Evolutionary conservation across 1,140 invertebrate species (phyloP).

Genomic region (Zaprionus taronus): DNA sequence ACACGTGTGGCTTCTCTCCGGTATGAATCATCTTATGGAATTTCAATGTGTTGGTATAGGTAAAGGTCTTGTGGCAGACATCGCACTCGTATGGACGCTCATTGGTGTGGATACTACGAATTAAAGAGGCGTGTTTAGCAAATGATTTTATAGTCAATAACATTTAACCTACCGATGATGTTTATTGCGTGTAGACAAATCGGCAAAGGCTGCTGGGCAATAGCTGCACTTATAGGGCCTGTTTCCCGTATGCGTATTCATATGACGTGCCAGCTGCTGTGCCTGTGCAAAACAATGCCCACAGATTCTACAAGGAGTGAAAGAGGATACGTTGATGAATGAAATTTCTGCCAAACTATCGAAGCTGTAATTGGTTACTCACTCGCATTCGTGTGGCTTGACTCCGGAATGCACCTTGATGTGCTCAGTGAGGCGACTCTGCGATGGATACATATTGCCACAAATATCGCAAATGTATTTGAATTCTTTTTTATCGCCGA

Average conservation of each 20-base stretch:
- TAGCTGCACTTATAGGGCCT: slow-evolving; percentile 89
- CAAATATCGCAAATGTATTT: slow-evolving; percentile 83
- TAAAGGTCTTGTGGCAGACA: slow-evolving; percentile 87
- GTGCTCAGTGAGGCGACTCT: slow-evolving; percentile 80
- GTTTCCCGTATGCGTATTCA: slow-evolving; percentile 82
- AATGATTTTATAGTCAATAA: not conserved
- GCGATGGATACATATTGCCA: slow-evolving; percentile 81
- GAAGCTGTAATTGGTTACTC: slow-evolving; percentile 30
- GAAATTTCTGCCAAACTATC: not conserved
- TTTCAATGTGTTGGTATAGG: slow-evolving; percentile 85
- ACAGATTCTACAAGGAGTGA: slow-evolving; percentile 63
- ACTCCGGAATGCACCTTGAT: slow-evolving; percentile 81
- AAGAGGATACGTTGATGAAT: not conserved
- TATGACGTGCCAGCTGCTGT: slow-evolving; percentile 77
- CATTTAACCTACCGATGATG: slow-evolving; percentile 84
- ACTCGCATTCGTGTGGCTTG: slow-evolving; percentile 83
- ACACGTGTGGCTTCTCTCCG: slow-evolving; percentile 81
- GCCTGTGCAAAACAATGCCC: slow-evolving; percentile 77
- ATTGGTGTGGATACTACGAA: slow-evolving; percentile 86
- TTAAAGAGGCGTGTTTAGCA: not conserved
- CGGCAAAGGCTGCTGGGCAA: slow-evolving; percentile 89
- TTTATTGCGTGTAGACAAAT: slow-evolving; percentile 86
- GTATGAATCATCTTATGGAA: slow-evolving; percentile 84
- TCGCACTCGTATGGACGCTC: slow-evolving; percentile 87
- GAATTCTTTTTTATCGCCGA: slow-evolving; percentile 72